These are phyloP conservation scores for Philereme transversata DNA, from an alignment of 2,888 invertebrate species.

Conservation along the genomic window DNA sequence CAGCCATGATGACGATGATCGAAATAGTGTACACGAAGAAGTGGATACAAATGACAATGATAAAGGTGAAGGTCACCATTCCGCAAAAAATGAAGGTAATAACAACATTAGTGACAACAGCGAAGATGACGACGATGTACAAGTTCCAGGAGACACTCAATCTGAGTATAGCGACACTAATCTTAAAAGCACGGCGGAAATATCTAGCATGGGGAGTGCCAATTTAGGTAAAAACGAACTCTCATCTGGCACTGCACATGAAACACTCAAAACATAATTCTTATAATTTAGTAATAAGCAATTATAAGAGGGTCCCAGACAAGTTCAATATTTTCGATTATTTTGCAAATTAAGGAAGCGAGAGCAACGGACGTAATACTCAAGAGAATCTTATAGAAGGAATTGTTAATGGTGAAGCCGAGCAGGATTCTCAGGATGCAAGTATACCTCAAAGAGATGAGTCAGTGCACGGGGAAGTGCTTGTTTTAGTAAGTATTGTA, in stretches of 20 bases:
- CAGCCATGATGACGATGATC: slow-evolving; percentile 30
- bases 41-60: slow-evolving; percentile 22
- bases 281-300: slow-evolving; percentile 54
- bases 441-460: slow-evolving; percentile 70
- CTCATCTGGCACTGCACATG: slow-evolving; percentile 75
- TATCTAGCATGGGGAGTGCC: slow-evolving; percentile 69
- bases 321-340: slow-evolving; percentile 81
- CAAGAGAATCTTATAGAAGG: slow-evolving; percentile 81
- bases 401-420: slow-evolving; percentile 74
- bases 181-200: slow-evolving; percentile 67
- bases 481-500: slow-evolving; percentile 75
- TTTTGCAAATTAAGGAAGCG: slow-evolving; percentile 83
- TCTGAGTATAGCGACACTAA: slow-evolving; percentile 72
- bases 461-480: slow-evolving; percentile 68
- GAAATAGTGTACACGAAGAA: slow-evolving; percentile 22
- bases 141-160: slow-evolving; percentile 75
- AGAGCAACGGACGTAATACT: slow-evolving; percentile 70
- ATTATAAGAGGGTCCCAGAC: slow-evolving; percentile 75
- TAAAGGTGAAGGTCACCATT: slow-evolving; percentile 39
- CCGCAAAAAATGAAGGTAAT: slow-evolving; percentile 69
- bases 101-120: slow-evolving; percentile 61
- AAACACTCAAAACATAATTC: slow-evolving; percentile 68
- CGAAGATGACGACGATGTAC: slow-evolving; percentile 83
- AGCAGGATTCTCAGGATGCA: slow-evolving; percentile 79
- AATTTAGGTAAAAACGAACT: slow-evolving; percentile 73